Conservation (phyloP, 2,888 invertebrate species). For the Sphecodes monilicornis region DNA sequence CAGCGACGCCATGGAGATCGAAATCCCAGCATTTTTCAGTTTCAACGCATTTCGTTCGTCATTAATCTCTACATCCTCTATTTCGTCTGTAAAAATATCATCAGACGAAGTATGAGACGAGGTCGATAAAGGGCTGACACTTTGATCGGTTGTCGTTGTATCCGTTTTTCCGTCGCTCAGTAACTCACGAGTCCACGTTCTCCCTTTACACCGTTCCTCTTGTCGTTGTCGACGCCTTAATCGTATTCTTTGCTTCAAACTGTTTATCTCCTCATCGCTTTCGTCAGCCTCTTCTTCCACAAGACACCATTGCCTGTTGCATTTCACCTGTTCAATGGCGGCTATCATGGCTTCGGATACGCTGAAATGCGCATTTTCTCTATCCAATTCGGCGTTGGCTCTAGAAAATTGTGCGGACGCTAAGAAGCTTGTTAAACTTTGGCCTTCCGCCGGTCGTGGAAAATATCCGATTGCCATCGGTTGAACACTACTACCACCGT, state of each 20-base stretch:
- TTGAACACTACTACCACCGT: constrained; percentile 86
- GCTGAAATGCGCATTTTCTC: constrained; percentile 95
- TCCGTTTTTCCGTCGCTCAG: constrained; percentile 85
- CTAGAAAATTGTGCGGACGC: constrained; percentile 90
- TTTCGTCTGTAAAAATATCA: constrained; percentile 85
- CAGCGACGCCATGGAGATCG: constrained; percentile 88
- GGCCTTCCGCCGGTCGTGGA: constrained; percentile 88
- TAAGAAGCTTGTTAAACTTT: constrained; percentile 90
- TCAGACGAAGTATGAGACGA: constrained; percentile 84
- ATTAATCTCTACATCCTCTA: constrained; percentile 86
- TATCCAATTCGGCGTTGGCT: constrained; percentile 91
- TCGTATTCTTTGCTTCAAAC: constrained; percentile 88
- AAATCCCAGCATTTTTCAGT: constrained; percentile 83
- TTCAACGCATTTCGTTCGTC: constrained; percentile 84
- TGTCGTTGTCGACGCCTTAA: constrained; percentile 86
- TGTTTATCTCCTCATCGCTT: constrained; percentile 89
- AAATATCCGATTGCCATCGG: constrained; percentile 88
- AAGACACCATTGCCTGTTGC: constrained; percentile 85
- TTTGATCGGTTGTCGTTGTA: constrained; percentile 86
- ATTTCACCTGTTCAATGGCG: constrained; percentile 91
- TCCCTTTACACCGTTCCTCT: constrained; percentile 81
- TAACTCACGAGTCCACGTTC: constrained; percentile 78
- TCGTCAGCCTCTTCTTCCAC: constrained; percentile 86
- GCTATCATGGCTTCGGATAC: constrained; percentile 94
- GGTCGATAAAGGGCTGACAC: constrained; percentile 86